phyloP scores from a whole-genome alignment of 2,888 invertebrate species.

The Cremastobaeus sp. region DNA sequence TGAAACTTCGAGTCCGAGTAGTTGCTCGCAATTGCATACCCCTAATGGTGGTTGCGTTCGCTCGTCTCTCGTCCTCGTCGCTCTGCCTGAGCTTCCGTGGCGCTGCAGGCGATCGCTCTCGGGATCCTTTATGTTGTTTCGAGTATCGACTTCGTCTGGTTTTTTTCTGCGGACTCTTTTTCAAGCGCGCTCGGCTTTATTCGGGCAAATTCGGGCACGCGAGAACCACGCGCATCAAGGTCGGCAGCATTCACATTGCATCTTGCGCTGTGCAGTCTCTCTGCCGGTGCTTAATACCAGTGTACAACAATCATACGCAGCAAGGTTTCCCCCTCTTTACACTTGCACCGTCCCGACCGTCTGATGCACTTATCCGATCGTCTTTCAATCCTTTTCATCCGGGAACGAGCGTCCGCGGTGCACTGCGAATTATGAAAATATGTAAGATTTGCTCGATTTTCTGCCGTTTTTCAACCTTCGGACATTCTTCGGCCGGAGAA shows the following conservation, averaged over 20 bases:
- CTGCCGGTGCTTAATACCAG: constrained; percentile 60
- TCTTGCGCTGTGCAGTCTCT: constrained; percentile 63
- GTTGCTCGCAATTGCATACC: no score
- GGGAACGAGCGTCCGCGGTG: constrained; percentile 54
- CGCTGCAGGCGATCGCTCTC: constrained; percentile 46
- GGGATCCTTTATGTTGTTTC: constrained; percentile 31
- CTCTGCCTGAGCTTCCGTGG: constrained; percentile 48
- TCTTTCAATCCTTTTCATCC: constrained; percentile 37
- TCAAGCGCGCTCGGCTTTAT: constrained; percentile 62
- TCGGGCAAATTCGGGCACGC: constrained; percentile 72
- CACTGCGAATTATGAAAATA: constrained; percentile 72
- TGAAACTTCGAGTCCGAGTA: no score
- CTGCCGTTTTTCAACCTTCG: constrained; percentile 63
- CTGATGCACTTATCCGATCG: constrained; percentile 34
- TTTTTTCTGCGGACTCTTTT: constrained; percentile 40
- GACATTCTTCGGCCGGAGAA: constrained; percentile 24
- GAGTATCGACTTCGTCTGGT: constrained; percentile 44
- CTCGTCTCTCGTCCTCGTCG: constrained; percentile 17
- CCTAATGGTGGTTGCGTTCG: no score
- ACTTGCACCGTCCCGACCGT: constrained; percentile 20
- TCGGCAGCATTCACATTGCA: constrained; percentile 74
- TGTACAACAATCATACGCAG: constrained; percentile 57
- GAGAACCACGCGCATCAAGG: constrained; percentile 77
- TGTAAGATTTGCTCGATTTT: constrained; percentile 67
- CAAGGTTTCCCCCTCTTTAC: constrained; percentile 34